Evolutionary conservation across 2,113 vertebrate genomes (phyloP), one percentile per base, ranked within the genome.

Genomic region (Equus przewalskii): DNA sequence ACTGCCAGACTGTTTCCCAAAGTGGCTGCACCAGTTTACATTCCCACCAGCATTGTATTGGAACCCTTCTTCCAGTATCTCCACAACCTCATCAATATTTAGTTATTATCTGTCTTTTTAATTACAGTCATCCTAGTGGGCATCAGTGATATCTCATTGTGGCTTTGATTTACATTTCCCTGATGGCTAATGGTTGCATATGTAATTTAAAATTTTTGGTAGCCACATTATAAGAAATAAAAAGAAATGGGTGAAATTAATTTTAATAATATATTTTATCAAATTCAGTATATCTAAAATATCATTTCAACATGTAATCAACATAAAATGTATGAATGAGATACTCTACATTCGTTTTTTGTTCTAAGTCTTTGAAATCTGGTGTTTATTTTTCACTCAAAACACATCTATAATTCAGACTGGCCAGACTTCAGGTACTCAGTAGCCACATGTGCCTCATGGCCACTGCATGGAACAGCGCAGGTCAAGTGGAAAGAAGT

Each of bases 191-290:
- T 92, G 54, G 60, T 88, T n/a, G 79, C n/a, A 30, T n/a, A 67
- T 19, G 12, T 88, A 79, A 88, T 79, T 81, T 72, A 65, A 69
- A 80, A 24, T 46, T 81, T 62, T 83, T 36, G 41, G 33, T 44
- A 70, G 24, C 28, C 16, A 86, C 24, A 75, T 92, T 96, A 49
- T 46, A 96, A 91, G 56, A 92, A 84, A 6, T 80, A 82, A 95
- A 81, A 94, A 95, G 18, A 90, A 84, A 76, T 2, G 67, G 69
- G 51, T 93, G 13, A 91, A 88, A 44, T 96, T 94, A 91, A 82
- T 41, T 89, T 81, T 93, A 91, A 67, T 88, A 79, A 78, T 76
- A 28, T 28, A 64, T 91, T 90, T 89, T 73, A 93, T 81, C 89
- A 22, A 73, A 69, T 56, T 82, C 64, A 70, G 9, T 65, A 7